Evolutionary conservation across 2,113 vertebrate species (phyloP).

Genomic region (Vidua chalybeata): DNA sequence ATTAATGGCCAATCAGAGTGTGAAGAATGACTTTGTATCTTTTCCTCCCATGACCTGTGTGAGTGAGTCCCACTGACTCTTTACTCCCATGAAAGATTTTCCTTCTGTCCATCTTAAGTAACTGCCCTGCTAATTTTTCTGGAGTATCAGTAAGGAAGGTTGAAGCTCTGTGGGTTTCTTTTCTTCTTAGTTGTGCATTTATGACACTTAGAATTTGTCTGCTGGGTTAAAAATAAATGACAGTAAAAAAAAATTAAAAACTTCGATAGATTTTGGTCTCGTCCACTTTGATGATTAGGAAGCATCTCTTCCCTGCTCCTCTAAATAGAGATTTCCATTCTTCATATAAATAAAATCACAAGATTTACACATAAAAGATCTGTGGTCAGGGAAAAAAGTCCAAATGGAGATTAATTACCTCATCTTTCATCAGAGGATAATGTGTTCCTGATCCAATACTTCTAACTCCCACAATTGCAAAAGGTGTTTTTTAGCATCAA

Average conservation of each 20-base stretch:
- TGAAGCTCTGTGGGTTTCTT: not conserved
- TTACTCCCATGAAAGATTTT: not conserved
- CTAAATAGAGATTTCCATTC: not conserved
- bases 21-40: not conserved
- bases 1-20: not conserved
- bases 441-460: not conserved
- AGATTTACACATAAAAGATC: not conserved
- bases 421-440: slow-evolving; percentile 10
- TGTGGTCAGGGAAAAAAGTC: not conserved
- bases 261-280: not conserved
- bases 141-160: not conserved
- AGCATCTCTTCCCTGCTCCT: not conserved
- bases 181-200: not conserved
- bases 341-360: not conserved
- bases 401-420: slow-evolving; percentile 6
- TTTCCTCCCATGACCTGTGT: not conserved
- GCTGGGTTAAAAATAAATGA: not conserved
- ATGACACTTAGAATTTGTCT: not conserved
- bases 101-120: not conserved
- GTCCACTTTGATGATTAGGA: not conserved
- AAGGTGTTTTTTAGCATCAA: not conserved
- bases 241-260: not conserved
- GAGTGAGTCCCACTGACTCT: not conserved
- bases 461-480: slow-evolving; percentile 1
- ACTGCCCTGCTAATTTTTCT: not conserved